phyloP scores from a whole-genome alignment of 1,140 invertebrate genomes.

The Zaprionus nigranus region DNA sequence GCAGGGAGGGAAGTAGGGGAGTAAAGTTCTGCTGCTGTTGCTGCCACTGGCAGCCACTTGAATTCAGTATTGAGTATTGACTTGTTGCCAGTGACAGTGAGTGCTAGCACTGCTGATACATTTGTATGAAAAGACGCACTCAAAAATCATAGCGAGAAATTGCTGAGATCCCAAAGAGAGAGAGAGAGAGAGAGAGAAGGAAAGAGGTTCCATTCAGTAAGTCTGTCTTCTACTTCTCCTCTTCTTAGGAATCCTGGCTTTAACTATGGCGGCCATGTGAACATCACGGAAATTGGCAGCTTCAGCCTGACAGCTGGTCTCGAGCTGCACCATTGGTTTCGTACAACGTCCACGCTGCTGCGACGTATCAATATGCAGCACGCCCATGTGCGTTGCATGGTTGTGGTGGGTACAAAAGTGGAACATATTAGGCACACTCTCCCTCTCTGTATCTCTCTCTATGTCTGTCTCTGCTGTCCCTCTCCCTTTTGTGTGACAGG shows the following conservation, averaged over 20 bases:
- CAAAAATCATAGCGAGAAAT: neutral
- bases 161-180: neutral
- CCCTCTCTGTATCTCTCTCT: neutral
- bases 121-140: constrained; percentile 6
- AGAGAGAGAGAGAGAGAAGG: neutral
- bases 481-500: constrained; percentile 49
- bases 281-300: constrained; percentile 85
- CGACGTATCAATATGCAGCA: constrained; percentile 85
- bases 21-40: neutral
- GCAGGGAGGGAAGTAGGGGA: neutral
- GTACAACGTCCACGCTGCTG: constrained; percentile 85
- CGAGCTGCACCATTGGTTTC: constrained; percentile 71
- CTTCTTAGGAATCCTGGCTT: constrained; percentile 85
- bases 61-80: constrained; percentile 29
- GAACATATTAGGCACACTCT: neutral
- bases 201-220: neutral
- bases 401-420: constrained; percentile 82
- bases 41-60: constrained; percentile 4
- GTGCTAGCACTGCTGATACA: constrained; percentile 19
- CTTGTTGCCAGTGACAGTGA: constrained; percentile 38
- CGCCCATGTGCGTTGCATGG: constrained; percentile 85
- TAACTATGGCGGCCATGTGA: constrained; percentile 85
- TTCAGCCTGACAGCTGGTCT: constrained; percentile 81
- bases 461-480: neutral
- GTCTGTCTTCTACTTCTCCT: neutral